These are phyloP conservation scores for Sesia bembeciformis DNA, from an alignment of 2,888 invertebrate genomes.

Conservation along the genomic window DNA sequence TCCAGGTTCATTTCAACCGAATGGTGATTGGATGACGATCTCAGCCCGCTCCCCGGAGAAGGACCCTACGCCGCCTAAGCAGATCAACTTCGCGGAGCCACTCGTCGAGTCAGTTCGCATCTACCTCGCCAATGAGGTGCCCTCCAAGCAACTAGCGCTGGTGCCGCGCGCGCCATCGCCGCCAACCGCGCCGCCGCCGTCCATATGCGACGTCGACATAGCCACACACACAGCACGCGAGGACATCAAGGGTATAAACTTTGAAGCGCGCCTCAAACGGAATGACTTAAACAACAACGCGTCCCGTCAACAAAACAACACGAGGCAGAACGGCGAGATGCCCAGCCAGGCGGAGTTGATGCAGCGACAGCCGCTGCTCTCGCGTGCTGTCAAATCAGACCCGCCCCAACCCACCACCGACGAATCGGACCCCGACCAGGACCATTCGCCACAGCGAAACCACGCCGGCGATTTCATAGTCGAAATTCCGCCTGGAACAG, in stretches of 20 bases:
- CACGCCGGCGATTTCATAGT: conserved; percentile 59
- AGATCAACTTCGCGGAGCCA: conserved; percentile 60
- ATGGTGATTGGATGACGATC: conserved; percentile 73
- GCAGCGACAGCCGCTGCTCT: conserved; percentile 70
- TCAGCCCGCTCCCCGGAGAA: conserved; percentile 56
- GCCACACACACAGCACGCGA: conserved; percentile 51
- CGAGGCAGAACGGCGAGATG: conserved; percentile 31
- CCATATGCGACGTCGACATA: conserved; percentile 57
- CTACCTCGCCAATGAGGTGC: conserved; percentile 59
- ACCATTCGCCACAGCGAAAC: conserved; percentile 47
- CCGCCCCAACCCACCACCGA: conserved; percentile 54
- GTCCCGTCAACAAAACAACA: conserved; percentile 24
- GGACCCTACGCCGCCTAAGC: conserved; percentile 54
- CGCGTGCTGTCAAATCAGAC: conserved; percentile 51
- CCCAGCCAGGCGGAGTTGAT: conserved; percentile 66
- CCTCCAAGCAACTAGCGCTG: conserved; percentile 46
- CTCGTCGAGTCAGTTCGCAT: conserved; percentile 64
- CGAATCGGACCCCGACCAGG: conserved; percentile 58
- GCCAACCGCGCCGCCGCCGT: conserved; percentile 17
- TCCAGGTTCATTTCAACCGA: conserved; percentile 58
- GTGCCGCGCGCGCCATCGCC: conserved; percentile 25
- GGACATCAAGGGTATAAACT: conserved; percentile 64
- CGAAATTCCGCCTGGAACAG: conserved; percentile 75
- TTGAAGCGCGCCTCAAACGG: conserved; percentile 55
- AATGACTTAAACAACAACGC: conserved; percentile 73